Base-by-base conservation (phyloP, 2,888 invertebrate genomes). In the Stenoptilia bipunctidactyla region DNA sequence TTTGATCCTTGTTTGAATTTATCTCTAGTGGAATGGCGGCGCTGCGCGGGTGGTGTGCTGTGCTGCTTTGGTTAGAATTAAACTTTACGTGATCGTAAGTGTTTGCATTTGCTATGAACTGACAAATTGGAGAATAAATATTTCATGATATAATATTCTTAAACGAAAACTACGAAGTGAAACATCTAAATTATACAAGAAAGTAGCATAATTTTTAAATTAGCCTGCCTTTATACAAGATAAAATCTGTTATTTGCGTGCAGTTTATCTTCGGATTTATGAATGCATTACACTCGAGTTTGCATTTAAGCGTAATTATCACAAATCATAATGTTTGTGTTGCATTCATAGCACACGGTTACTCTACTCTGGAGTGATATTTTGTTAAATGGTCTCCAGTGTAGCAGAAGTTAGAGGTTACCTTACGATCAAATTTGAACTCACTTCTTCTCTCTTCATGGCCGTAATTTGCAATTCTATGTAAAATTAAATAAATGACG, bases 1-100 rank as follows among this genome's bases (percentile, higher is more conserved):
- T 73, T 71, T 70, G 62, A 73, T 71, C 62, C 66, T 66, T 61
- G 61, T 65, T 73, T 69, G 63, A 63, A 59, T 47, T 63, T n/a
- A 20, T 20, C 20, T 20, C 20, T 8, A 10, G 10, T 12, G 10
- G 30, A 10, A 8, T 5, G 4, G 30, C 30, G 30, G 30, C 9
- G 30, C 9, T 4, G 20, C n/a, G 30, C 30, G 30, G 30, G 30
- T 30, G 30, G 30, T 30, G 30, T 8, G 20, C 4, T 20, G 20
- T 8, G 20, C 4, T 20, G 20, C 20, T 20, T 20, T 8, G 8
- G 4, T 20, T 5, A 3, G 20, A 5, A 20, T 20, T 20, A 3
- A 20, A 20, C 20, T 5, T 20, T 20, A 20, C 3, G 20, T 20
- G 20, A 20, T 5, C 20, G 20, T 5, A 5, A 20, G 8, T 20